phyloP scores from a whole-genome alignment of 2,888 invertebrate species.

The Pharmacophagus antenor region DNA sequence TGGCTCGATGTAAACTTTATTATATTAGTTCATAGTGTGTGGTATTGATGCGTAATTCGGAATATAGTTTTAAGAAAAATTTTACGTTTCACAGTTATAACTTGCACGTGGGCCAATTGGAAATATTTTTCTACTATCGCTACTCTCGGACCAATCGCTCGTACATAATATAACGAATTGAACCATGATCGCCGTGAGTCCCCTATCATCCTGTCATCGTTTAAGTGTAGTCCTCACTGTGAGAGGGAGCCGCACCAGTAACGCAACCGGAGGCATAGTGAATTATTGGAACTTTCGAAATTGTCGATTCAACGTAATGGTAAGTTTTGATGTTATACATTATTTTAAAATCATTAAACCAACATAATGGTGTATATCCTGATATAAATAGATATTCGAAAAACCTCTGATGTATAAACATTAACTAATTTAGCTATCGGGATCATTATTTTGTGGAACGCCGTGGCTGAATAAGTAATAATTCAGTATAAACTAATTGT shows the following conservation, averaged over 20 bases:
- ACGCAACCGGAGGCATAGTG: conserved; percentile 1
- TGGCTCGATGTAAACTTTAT: neutral
- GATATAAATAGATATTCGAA: neutral
- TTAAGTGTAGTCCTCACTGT: conserved; percentile 30
- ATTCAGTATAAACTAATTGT: too few species aligned
- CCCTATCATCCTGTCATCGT: conserved; percentile 46
- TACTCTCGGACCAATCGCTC: conserved; percentile 32
- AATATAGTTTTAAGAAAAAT: neutral
- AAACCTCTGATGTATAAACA: too few species aligned
- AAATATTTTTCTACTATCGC: conserved; percentile 10
- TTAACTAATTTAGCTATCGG: too few species aligned
- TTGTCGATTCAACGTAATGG: neutral
- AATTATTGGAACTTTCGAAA: neutral
- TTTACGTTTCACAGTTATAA: neutral
- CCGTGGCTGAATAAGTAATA: too few species aligned
- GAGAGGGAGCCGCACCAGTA: conserved; percentile 19
- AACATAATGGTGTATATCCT: neutral
- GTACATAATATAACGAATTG: conserved; percentile 41
- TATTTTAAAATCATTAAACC: neutral
- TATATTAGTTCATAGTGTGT: conserved; percentile 4
- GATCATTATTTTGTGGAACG: too few species aligned
- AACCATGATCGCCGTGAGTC: conserved; percentile 38
- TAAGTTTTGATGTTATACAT: neutral
- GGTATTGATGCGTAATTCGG: neutral
- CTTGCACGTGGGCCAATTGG: neutral